Evolutionary conservation across 2,113 vertebrate genomes (phyloP).

Genomic region (Cebus imitator): DNA sequence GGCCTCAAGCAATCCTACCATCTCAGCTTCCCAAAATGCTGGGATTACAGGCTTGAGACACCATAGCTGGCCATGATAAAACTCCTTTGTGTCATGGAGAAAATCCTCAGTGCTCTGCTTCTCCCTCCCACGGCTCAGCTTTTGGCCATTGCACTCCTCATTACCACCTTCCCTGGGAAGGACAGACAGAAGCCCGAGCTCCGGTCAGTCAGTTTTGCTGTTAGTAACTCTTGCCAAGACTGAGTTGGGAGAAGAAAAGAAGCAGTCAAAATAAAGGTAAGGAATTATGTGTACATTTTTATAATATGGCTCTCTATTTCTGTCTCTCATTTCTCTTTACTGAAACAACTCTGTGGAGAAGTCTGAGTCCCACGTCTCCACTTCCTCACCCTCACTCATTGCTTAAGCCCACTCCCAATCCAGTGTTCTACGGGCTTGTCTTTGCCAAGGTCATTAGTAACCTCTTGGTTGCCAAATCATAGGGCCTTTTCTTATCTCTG

Average conservation of each 20-base stretch:
- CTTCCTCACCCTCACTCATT: neutral
- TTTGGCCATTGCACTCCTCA: neutral
- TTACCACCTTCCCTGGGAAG: conserved; percentile 38
- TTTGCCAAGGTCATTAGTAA: neutral
- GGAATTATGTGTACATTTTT: rapidly evolving
- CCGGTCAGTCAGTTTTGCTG: neutral
- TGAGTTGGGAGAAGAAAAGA: neutral
- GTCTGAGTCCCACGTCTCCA: too few species aligned
- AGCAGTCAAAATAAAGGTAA: neutral
- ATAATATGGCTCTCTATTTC: rapidly evolving
- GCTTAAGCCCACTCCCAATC: neutral
- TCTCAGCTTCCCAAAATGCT: too few species aligned
- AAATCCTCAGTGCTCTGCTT: too few species aligned
- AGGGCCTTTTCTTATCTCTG: neutral
- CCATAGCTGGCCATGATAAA: neutral
- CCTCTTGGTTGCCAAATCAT: neutral
- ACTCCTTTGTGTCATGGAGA: neutral
- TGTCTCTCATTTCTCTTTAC: neutral
- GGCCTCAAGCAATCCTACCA: too few species aligned
- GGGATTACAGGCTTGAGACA: too few species aligned
- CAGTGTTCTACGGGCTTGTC: neutral
- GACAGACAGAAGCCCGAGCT: neutral
- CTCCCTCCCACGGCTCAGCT: neutral
- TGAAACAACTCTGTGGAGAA: neutral
- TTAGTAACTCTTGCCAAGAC: neutral